These are phyloP conservation scores for Pristionchus exspectatus DNA, from an alignment of 2,888 invertebrate genomes.

Conservation along the genomic window DNA sequence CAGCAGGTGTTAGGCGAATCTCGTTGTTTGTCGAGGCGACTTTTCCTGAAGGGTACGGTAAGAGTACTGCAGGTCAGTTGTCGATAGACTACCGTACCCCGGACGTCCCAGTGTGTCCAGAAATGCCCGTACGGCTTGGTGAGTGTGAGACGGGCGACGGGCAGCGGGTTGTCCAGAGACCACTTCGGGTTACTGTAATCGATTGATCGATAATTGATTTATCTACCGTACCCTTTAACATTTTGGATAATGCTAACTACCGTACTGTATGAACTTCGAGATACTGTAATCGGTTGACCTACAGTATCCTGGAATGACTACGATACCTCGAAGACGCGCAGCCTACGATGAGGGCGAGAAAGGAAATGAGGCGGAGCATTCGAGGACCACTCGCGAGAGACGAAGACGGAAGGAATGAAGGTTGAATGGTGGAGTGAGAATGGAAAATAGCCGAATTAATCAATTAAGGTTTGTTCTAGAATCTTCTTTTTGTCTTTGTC, in stretches of 20 bases:
- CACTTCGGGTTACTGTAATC: slow-evolving; percentile 12
- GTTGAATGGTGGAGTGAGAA: not conserved
- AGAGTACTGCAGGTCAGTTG: not conserved
- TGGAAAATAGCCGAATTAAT: too few relatives aligned
- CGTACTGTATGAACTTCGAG: too few relatives aligned
- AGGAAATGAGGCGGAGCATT: not conserved
- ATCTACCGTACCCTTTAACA: not conserved
- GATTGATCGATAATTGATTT: not conserved
- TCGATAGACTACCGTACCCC: not conserved
- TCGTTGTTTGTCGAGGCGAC: slow-evolving; percentile 8
- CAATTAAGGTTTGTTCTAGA: too few relatives aligned
- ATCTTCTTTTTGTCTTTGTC: too few relatives aligned
- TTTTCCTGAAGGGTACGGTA: slow-evolving; percentile 29
- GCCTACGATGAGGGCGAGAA: not conserved
- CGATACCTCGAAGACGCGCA: not conserved
- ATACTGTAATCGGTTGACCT: not conserved
- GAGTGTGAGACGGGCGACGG: slow-evolving; percentile 16
- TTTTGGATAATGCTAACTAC: too few relatives aligned
- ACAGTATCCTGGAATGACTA: not conserved
- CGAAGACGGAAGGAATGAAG: not conserved
- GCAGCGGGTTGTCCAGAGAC: not conserved
- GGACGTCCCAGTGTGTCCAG: slow-evolving; percentile 34
- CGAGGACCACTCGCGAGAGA: not conserved
- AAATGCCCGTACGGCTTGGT: slow-evolving; percentile 16
- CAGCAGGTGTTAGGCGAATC: slow-evolving; percentile 36